Evolutionary conservation across 2,888 invertebrate species (phyloP), one percentile per base, ranked within the genome.

Genomic region (Drosophila pseudotalamancana): DNA sequence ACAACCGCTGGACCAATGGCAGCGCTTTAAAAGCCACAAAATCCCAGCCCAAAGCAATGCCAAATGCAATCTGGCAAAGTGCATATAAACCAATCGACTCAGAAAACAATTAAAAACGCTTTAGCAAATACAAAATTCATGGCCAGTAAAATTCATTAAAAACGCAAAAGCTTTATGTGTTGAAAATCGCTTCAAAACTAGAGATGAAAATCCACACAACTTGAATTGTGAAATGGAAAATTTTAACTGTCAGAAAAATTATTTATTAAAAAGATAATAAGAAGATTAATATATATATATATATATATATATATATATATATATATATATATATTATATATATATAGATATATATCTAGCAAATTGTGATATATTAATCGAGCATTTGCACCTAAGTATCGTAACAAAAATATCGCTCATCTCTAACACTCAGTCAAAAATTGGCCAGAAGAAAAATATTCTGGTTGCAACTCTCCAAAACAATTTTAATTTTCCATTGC

Each of bases 31-130:
- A 56, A 19, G 32, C 23, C 32, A 40, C 12, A 40, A 21, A 29
- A 31, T 37, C n/a, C 18, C 9, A 18, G n/a, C 64, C 32, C 21
- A 23, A 11, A 11, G 21, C 34, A 14, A 12, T 32, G 48, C 53
- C 23, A 59, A 72, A 77, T 53, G 48, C 37, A 72, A 77, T 77
- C 51, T 65, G 6, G 6, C 32, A 40, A 49, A 77, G 55, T 72
- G 66, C 62, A 56, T 32, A 35, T 16, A 34, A 27, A 14, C n/a
- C 60, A 65, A 53, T 53, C 21, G 62, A 27, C 25, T 43, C 23
- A 19, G 43, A 68, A 55, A 56, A 54, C 71, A 75, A 70, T 71
- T 56, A 56, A 75, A 64, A 56, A 11, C 25, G 21, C 34, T 67
- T 56, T 29, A 16, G 34, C 31, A 46, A 54, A 66, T 25, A 25